These are phyloP conservation scores for Pipistrellus pygmaeus DNA, from an alignment of 2,797 vertebrate species.

Conservation along the genomic window DNA sequence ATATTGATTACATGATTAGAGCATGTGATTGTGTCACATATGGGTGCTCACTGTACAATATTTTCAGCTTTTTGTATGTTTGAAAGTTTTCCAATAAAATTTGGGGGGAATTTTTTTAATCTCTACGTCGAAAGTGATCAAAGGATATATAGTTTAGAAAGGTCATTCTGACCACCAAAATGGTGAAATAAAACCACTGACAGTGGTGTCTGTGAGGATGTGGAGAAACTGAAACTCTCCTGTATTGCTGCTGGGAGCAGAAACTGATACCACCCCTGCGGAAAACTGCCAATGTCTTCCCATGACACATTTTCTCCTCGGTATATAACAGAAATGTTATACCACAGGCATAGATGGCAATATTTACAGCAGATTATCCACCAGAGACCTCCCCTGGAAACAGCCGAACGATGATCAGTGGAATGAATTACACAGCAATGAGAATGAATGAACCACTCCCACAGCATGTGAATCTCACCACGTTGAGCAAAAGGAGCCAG, in stretches of 20 bases:
- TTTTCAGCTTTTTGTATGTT: constrained; percentile 3
- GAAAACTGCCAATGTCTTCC: not conserved
- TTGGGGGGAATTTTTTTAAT: not conserved
- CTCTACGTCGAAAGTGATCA: not conserved
- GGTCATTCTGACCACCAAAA: not conserved
- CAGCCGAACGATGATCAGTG: not conserved
- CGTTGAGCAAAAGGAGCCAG: not conserved
- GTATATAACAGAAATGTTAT: not conserved
- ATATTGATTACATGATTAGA: not conserved
- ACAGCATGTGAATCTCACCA: not conserved
- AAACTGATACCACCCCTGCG: not conserved
- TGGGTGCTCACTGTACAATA: not conserved
- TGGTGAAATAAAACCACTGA: not conserved
- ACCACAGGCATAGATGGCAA: not conserved
- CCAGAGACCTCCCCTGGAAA: not conserved
- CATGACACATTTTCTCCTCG: not conserved
- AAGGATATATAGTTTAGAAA: constrained; percentile 7
- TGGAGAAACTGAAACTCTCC: not conserved
- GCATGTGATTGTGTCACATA: too few relatives aligned
- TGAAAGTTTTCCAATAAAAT: constrained; percentile 2
- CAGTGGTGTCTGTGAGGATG: not conserved
- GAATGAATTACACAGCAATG: not conserved
- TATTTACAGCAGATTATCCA: not conserved
- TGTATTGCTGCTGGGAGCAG: not conserved
- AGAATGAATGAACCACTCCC: not conserved